phyloP scores from a whole-genome alignment of 53 echinoderm and acorn worm genomes.

The Crossaster papposus region DNA sequence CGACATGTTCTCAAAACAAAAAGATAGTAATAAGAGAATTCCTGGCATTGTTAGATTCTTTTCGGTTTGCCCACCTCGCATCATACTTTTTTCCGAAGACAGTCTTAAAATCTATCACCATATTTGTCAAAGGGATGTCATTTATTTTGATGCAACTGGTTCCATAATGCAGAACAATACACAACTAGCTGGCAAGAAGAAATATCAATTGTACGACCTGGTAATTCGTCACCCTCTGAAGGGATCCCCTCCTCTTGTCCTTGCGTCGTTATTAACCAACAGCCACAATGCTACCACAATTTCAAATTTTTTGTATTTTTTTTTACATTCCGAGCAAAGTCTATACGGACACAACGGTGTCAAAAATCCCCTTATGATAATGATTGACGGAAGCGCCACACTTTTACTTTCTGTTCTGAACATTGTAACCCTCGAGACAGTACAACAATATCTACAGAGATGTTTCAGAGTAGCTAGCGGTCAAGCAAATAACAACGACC shows the following conservation, averaged over 20 bases:
- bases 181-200: not conserved
- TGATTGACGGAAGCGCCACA: conserved; percentile 23
- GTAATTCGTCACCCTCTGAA: conserved; percentile 11
- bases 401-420: not conserved
- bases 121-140: not conserved
- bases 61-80: not conserved
- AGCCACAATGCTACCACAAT: not conserved
- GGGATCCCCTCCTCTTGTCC: conserved; percentile 9
- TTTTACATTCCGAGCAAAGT: conserved; percentile 15
- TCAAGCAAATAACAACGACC: not conserved
- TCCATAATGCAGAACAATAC: conserved; percentile 35
- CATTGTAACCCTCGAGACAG: not conserved
- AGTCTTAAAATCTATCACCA: conserved; percentile 26
- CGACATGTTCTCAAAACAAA: not conserved
- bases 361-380: conserved; percentile 10
- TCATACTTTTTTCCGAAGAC: conserved; percentile 7
- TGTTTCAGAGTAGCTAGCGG: not conserved
- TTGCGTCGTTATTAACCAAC: conserved; percentile 3
- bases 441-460: not conserved
- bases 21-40: not conserved
- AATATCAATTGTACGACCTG: conserved; percentile 23
- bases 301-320: not conserved
- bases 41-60: not conserved
- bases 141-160: conserved; percentile 49
- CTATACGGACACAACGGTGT: conserved; percentile 19